These are phyloP conservation scores for Lymantria monacha DNA, from an alignment of 2,888 invertebrate genomes.

Conservation along the genomic window DNA sequence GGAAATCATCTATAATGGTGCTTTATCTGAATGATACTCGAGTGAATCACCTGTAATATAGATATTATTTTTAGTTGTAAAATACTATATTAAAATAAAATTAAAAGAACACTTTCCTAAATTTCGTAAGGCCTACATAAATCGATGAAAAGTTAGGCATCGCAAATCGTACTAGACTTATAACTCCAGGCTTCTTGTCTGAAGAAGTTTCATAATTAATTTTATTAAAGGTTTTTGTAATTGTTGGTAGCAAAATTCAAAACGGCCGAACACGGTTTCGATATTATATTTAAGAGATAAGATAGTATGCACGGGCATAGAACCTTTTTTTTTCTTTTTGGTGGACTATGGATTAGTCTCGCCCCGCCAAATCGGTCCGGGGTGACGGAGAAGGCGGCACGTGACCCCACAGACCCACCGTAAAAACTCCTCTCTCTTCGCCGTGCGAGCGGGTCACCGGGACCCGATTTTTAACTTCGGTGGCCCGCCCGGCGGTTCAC, in stretches of 20 bases:
- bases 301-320: neutral
- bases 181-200: slow-evolving; percentile 16
- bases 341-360: too few relatives aligned
- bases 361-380: too few relatives aligned
- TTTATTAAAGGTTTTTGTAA: slow-evolving; percentile 26
- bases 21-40: too few relatives aligned
- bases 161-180: slow-evolving; percentile 12
- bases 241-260: slow-evolving; percentile 24
- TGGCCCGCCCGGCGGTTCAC: too few relatives aligned
- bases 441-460: too few relatives aligned
- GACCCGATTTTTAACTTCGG: too few relatives aligned
- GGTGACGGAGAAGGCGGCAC: too few relatives aligned
- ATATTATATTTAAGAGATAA: slow-evolving; percentile 6
- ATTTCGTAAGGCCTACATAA: neutral
- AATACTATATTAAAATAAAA: neutral
- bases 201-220: slow-evolving; percentile 35
- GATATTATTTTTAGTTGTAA: neutral
- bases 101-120: neutral
- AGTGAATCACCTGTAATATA: too few relatives aligned
- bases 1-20: too few relatives aligned
- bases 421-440: too few relatives aligned
- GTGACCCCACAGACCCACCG: too few relatives aligned
- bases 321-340: too few relatives aligned
- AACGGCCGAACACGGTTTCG: slow-evolving; percentile 9
- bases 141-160: slow-evolving; percentile 6